These are phyloP conservation scores for Drosophila gaucha DNA, from an alignment of 2,888 invertebrate genomes.

Conservation along the genomic window DNA sequence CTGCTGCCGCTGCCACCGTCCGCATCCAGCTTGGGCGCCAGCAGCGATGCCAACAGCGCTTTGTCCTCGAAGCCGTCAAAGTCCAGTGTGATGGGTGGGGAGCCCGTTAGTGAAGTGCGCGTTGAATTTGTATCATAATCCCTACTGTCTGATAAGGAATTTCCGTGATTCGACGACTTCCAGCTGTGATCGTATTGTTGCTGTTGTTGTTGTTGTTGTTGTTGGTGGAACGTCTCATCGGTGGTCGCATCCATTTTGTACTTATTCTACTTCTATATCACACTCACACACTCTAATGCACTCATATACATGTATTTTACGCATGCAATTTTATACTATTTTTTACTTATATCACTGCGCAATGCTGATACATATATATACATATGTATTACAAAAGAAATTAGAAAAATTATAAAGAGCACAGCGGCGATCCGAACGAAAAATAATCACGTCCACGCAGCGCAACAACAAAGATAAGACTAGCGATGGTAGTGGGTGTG, in stretches of 20 bases:
- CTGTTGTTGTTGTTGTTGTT: conserved; percentile 48
- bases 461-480: conserved; percentile 65
- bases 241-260: conserved; percentile 62
- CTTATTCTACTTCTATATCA: conserved; percentile 51
- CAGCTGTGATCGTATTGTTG: conserved; percentile 54
- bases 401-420: conserved; percentile 51
- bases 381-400: conserved; percentile 60
- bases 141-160: conserved; percentile 75
- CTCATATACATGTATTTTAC: conserved; percentile 38
- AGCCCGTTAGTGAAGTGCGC: conserved; percentile 67
- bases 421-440: conserved; percentile 39
- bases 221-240: conserved; percentile 44
- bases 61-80: conserved; percentile 60
- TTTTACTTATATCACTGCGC: conserved; percentile 61
- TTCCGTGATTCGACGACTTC: conserved; percentile 61
- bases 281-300: conserved; percentile 34
- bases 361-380: conserved; percentile 48
- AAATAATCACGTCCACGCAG: conserved; percentile 42
- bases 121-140: conserved; percentile 77
- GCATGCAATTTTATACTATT: conserved; percentile 57
- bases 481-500: conserved; percentile 33
- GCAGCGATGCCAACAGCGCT: conserved; percentile 56
- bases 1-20: conserved; percentile 32
- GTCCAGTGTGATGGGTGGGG: conserved; percentile 61
- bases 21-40: conserved; percentile 56